Evolutionary conservation across 2,888 invertebrate species (phyloP), one percentile per base, ranked within the genome.

Genomic region (Ectemnius lituratus): DNA sequence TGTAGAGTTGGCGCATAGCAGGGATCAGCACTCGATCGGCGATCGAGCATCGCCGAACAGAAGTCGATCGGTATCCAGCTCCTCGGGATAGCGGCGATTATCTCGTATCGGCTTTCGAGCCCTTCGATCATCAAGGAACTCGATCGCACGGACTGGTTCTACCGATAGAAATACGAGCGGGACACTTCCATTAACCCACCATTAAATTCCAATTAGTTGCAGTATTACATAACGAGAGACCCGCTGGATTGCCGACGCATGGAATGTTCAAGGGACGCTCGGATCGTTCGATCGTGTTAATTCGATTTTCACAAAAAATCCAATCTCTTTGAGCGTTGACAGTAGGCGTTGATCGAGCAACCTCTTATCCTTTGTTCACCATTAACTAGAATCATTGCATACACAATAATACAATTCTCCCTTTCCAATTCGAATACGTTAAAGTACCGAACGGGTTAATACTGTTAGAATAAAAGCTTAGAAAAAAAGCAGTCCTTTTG

Each of bases 51-150:
- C 65, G 77, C 67, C 68, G 79, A 82, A 78, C 81, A 67, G 84
- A 79, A 82, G 80, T 80, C 81, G 83, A 82, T 84, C 81, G 78
- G 63, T 78, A 81, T 84, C 76, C 59, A 6, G 45, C 18, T 74
- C 37, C 8, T 37, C 69, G 2, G 78, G 83, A 81, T 82, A 76
- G 80, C 73, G 82, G 83, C 80, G 79, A 82, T 84, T 85, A 85
- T 81, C 81, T 81, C 67, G 72, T 73, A 79, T 80, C 76, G 75
- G 70, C 62, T 75, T 73, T 71, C 70, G 28, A 75, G 68, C 75
- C 75, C 66, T 66, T 67, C 69, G 62, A 66, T 80, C 66, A 72
- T 37, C 37, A 3, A 23, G 14, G 67, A 61, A 27, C 63, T 27
- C 47, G 37, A 62, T 67, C 71, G 37, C 58, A 49, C 37, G 37